Conservation (phyloP, 2,113 vertebrate species). For the Peromyscus leucopus region DNA sequence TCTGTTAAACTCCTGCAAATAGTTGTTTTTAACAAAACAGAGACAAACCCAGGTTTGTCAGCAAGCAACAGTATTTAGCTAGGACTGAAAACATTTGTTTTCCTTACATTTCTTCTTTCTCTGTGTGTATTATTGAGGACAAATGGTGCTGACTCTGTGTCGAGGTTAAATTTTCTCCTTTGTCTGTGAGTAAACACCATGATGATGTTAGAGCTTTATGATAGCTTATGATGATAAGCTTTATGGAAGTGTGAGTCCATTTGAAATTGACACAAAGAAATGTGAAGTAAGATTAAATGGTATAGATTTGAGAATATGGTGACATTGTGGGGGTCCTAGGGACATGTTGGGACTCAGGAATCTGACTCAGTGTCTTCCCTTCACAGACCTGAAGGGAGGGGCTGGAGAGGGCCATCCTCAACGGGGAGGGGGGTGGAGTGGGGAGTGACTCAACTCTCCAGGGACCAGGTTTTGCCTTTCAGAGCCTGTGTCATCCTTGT, state of each 20-base stretch:
- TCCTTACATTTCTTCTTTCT: not conserved
- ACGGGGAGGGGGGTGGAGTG: accelerated
- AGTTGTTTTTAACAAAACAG: not conserved
- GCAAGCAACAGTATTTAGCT: not conserved
- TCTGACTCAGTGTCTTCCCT: not conserved
- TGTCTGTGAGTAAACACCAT: not conserved
- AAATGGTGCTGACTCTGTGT: not conserved
- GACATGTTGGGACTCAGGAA: not conserved
- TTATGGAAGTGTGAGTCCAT: not conserved
- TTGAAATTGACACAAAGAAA: not conserved
- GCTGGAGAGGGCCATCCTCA: not conserved
- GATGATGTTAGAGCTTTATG: not conserved
- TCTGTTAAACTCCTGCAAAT: not conserved
- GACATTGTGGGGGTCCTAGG: no score
- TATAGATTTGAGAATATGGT: not conserved
- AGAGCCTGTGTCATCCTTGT: not conserved
- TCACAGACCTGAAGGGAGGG: not conserved
- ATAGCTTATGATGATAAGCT: not conserved
- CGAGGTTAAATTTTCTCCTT: not conserved
- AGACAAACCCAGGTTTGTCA: not conserved
- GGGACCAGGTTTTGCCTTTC: not conserved
- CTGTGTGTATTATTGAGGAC: not conserved
- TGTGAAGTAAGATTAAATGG: not conserved
- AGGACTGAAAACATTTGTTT: not conserved
- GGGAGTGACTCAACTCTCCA: not conserved